phyloP scores from a whole-genome alignment of 2,113 vertebrate genomes.

The Sylvicapra grimmia region DNA sequence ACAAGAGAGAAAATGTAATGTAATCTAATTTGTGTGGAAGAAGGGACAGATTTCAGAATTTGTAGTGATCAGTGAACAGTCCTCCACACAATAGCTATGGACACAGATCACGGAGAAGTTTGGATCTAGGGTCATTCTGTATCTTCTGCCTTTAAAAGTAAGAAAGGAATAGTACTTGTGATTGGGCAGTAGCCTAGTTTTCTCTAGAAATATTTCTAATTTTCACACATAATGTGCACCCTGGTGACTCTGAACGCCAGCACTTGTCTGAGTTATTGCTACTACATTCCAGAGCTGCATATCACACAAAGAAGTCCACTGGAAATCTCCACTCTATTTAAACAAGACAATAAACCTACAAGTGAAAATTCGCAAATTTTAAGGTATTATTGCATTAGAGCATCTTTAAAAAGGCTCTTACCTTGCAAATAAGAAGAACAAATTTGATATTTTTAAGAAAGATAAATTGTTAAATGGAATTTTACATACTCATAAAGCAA shows the following conservation, averaged over 20 bases:
- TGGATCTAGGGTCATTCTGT: neutral
- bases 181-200: neutral
- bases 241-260: neutral
- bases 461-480: neutral
- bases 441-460: neutral
- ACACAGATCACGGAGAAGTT: neutral
- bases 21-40: neutral
- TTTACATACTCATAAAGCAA: neutral
- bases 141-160: neutral
- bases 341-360: neutral
- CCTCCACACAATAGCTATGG: neutral
- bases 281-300: neutral
- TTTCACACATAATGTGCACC: neutral
- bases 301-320: neutral
- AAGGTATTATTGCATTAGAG: neutral
- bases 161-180: neutral
- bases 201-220: neutral
- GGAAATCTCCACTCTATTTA: neutral
- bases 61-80: neutral
- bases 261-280: neutral
- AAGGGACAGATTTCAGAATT: neutral
- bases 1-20: rapidly evolving
- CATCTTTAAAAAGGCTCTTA: neutral
- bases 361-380: neutral
- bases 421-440: neutral